Percentiles rank a stretch among this genome's conserved stretches.
These are phyloP conservation scores for Anguilla marmorata DNA, from an alignment of 2,797 vertebrate genomes.

Conservation along the genomic window DNA sequence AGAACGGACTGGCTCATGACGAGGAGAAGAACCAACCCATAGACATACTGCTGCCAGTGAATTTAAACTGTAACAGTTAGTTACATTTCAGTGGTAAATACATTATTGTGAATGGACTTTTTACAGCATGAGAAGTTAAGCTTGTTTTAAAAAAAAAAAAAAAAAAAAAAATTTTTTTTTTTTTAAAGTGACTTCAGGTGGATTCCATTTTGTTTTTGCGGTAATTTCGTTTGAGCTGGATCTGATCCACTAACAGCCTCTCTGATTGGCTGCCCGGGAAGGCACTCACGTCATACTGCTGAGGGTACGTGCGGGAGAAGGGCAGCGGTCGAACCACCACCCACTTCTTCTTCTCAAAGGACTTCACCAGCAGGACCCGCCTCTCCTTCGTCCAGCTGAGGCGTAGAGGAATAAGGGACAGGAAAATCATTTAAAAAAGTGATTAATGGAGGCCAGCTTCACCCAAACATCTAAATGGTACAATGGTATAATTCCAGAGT, in stretches of 20 bases:
- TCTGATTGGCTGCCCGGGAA: not conserved
- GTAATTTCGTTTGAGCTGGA: not conserved
- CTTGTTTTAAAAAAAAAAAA: not conserved
- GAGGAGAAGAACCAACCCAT: not conserved
- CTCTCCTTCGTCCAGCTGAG: slow-evolving; percentile 90
- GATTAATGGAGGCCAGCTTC: not conserved
- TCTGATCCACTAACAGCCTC: not conserved
- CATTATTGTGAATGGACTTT: not conserved
- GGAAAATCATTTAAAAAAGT: not conserved
- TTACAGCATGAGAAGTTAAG: not conserved
- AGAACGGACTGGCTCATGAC: not conserved
- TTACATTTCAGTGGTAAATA: not conserved
- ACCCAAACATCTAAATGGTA: not conserved
- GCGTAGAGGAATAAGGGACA: slow-evolving; percentile 18
- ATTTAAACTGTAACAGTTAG: too few species aligned
- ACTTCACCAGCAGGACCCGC: slow-evolving; percentile 85
- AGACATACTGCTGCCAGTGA: not conserved
- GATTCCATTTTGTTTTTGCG: not conserved
- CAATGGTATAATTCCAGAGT: not conserved
- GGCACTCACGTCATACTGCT: slow-evolving; percentile 87
- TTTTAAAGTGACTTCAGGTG: not conserved
- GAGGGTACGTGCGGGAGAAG: slow-evolving; percentile 81
- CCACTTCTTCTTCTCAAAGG: slow-evolving; percentile 87
- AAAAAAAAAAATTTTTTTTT: too few species aligned
- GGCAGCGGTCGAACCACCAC: slow-evolving; percentile 87